Percentiles rank a stretch among this genome's conserved stretches.
These are phyloP conservation scores for Oasisia sp. DNA, from an alignment of 2,888 invertebrate genomes.

Conservation along the genomic window DNA sequence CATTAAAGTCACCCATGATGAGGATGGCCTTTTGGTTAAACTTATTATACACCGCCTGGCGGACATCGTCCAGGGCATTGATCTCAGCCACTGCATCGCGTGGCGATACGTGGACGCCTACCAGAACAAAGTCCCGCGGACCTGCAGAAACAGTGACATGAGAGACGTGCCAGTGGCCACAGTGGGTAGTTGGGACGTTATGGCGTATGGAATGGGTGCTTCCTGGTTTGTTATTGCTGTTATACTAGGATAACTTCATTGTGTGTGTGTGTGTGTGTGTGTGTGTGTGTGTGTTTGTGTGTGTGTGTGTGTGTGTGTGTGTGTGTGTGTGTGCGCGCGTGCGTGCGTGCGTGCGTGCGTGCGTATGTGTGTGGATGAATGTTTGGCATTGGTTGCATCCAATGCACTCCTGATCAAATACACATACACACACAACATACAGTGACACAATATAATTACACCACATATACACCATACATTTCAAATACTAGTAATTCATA, in stretches of 20 bases:
- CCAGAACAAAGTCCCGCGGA: slow-evolving; percentile 46
- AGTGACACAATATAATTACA: not conserved
- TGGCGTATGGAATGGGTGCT: no score
- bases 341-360: no score
- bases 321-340: no score
- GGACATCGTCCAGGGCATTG: slow-evolving; percentile 33
- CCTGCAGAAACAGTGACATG: slow-evolving; percentile 20
- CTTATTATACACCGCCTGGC: slow-evolving; percentile 39
- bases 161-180: not conserved
- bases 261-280: no score
- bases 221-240: not conserved
- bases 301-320: no score
- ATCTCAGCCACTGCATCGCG: slow-evolving; percentile 34
- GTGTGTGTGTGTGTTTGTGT: no score
- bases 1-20: slow-evolving; percentile 63
- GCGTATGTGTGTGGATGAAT: no score
- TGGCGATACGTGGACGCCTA: slow-evolving; percentile 37
- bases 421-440: no score
- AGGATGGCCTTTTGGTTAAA: slow-evolving; percentile 43
- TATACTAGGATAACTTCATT: not conserved
- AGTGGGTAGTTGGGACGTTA: not conserved
- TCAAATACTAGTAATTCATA: no score
- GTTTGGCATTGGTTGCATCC: no score
- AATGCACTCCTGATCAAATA: no score
- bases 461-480: no score